Percentiles rank a stretch among this genome's conserved stretches.
Conservation (phyloP, 2,113 vertebrate species). For the Lepus americanus region DNA sequence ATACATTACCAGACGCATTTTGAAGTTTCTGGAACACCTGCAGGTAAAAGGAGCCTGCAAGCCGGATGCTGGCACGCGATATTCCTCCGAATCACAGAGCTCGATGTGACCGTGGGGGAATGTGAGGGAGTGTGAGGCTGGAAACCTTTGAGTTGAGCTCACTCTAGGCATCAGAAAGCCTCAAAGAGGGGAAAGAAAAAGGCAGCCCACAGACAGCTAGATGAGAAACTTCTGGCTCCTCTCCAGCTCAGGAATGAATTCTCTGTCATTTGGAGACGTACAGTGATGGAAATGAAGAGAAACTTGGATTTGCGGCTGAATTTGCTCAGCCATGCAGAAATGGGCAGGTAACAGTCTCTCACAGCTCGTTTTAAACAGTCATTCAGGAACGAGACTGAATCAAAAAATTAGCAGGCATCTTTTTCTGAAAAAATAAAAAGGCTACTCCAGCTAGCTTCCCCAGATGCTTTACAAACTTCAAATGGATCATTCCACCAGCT, state of each 20-base stretch:
- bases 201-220: constrained; percentile 85
- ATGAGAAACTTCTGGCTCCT: constrained; percentile 88
- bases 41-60: constrained; percentile 76
- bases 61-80: constrained; percentile 57
- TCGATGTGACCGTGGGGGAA: constrained; percentile 76
- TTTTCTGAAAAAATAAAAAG: constrained; percentile 70
- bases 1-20: constrained; percentile 91
- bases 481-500: constrained; percentile 73
- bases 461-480: constrained; percentile 75
- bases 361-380: constrained; percentile 68
- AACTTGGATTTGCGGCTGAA: constrained; percentile 79
- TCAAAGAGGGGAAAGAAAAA: constrained; percentile 79
- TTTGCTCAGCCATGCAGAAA: constrained; percentile 80
- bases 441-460: constrained; percentile 71
- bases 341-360: constrained; percentile 78
- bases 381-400: constrained; percentile 26
- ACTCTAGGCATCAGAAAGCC: constrained; percentile 86
- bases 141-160: constrained; percentile 86
- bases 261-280: constrained; percentile 81
- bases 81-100: constrained; percentile 80
- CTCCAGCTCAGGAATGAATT: constrained; percentile 87
- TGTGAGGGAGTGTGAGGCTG: constrained; percentile 78
- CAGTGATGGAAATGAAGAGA: constrained; percentile 82
- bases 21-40: constrained; percentile 88
- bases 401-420: background rate